Evolutionary conservation across 2,113 vertebrate species (phyloP), one percentile per base, ranked within the genome.

Genomic region (Pan paniscus): DNA sequence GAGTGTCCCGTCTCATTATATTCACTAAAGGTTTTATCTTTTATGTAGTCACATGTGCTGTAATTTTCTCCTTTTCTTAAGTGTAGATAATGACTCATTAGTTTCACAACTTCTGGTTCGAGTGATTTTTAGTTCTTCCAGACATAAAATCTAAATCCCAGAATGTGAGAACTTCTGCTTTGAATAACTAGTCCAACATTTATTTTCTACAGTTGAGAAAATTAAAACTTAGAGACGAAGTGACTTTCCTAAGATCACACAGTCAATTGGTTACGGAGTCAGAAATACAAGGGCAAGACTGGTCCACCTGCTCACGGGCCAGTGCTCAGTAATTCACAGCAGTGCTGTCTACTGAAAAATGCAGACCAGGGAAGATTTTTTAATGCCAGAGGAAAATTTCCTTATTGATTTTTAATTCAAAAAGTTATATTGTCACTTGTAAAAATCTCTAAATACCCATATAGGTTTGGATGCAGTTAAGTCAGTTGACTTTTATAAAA

Each of bases 81-180:
- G 68, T 91, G 79, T 38, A 85, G 38, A 43, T n/a, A 86, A 38
- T 81, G 55, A 89, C 40, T 76, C 22, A 20, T 84, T 70, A 79
- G 43, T 18, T 89, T 80, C 75, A 80, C n/a, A 78, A 86, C 78
- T 96, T 76, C 72, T 84, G 35, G 52, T n/a, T 92, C 17, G 64
- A 88, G 48, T 6, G 68, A 64, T 70, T 88, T 93, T 97, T 61
- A 70, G 11, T 84, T 97, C 68, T 97, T 93, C 27, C 92, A 84
- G 70, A 90, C 38, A 76, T 64, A 95, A 90, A 95, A 38, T 57
- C 67, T 59, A 92, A 94, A 73, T 92, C 59, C 59, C 48, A 80
- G 61, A 80, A 59, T 13, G n/a, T 68, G 52, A 75, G 78, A 75
- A 84, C 35, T 85, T 94, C 75, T 64, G 50, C 75, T 82, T 73